A percentile compares a stretch with the other conserved stretches of the same genome.
Conservation (phyloP, 2,888 invertebrate genomes). For the Troides oblongomaculatus region DNA sequence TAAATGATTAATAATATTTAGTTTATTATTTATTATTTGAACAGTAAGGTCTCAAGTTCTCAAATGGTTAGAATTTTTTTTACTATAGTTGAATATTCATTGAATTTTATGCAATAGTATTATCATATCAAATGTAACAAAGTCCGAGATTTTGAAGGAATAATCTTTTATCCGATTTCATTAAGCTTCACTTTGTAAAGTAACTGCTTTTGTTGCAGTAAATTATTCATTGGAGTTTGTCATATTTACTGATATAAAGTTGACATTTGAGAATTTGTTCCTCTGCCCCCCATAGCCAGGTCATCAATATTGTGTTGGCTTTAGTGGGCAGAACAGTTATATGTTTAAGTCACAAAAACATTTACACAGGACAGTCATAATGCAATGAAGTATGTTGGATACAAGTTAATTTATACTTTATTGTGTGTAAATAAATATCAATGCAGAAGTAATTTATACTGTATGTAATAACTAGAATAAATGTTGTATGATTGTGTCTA, state of each 20-base stretch:
- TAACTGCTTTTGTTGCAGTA: too few relatives aligned
- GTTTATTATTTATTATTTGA: conserved; percentile 32
- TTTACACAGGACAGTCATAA: conserved; percentile 11
- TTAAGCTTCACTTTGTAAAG: too few relatives aligned
- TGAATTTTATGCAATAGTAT: too few relatives aligned
- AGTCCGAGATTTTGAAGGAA: too few relatives aligned
- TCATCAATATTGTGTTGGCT: conserved; percentile 30
- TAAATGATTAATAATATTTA: conserved; percentile 47
- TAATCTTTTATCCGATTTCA: too few relatives aligned
- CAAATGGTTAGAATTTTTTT: conserved; percentile 26
- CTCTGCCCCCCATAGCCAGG: conserved; percentile 32
- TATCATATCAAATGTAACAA: too few relatives aligned
- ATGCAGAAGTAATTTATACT: too few relatives aligned
- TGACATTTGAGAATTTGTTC: conserved; percentile 34
- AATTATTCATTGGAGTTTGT: too few relatives aligned
- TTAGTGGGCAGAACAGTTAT: conserved; percentile 29
- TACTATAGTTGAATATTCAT: too few relatives aligned
- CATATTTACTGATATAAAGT: neutral
- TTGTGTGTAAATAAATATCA: too few relatives aligned
- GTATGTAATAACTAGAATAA: too few relatives aligned
- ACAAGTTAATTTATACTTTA: conserved; percentile 13
- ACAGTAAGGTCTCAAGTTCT: conserved; percentile 40
- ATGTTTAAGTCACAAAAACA: conserved; percentile 18
- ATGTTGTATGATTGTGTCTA: too few relatives aligned
- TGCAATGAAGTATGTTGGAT: conserved; percentile 8